Base-by-base conservation (phyloP, 2,888 invertebrate genomes). In the Orthosia gracilis region DNA sequence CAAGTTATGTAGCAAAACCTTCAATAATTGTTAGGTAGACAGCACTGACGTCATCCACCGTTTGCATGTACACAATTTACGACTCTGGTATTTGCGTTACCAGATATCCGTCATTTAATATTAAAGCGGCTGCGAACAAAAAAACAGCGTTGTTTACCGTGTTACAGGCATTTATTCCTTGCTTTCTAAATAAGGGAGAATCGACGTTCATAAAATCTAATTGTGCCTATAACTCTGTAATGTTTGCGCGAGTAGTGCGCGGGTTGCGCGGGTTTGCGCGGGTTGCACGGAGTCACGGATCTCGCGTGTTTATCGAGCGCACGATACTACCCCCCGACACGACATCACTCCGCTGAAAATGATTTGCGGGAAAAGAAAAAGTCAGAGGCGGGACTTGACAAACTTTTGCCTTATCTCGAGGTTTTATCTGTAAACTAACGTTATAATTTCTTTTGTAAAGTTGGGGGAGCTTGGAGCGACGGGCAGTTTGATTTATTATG, bases 161-260 rank as follows among this genome's bases (percentile, higher is more conserved):
- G 76, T 80, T 73, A 78, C 80, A 73, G 63, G 80, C 76, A 86
- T 78, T 81, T 83, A 80, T 85, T 73, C 75, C 78, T 75, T 78
- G 78, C 74, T 80, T 81, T 78, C 70, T 76, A 83, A 82, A 76
- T 78, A 85, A 78, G 73, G 85, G 85, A 47, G 81, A 78, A 86
- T 86, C 75, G 80, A 72, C 71, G 72, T 77, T 86, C 83, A 82
- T 86, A 86, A 86, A 86, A 86, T 75, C 50, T 65, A 73, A 80
- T 67, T 74, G 72, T 75, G 65, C 52, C 73, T 81, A 85, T 85
- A 80, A 85, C 76, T 82, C 65, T 69, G 82, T 78, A 73, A 84
- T 85, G 72, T 86, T 81, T 86, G 71, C 77, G 76, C 76, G 77
- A 80, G 61, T 67, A 75, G 26, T 52, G 79, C 58, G 59, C 61